Conservation (phyloP, 2,113 vertebrate species). For the Xenopus borealis region DNA sequence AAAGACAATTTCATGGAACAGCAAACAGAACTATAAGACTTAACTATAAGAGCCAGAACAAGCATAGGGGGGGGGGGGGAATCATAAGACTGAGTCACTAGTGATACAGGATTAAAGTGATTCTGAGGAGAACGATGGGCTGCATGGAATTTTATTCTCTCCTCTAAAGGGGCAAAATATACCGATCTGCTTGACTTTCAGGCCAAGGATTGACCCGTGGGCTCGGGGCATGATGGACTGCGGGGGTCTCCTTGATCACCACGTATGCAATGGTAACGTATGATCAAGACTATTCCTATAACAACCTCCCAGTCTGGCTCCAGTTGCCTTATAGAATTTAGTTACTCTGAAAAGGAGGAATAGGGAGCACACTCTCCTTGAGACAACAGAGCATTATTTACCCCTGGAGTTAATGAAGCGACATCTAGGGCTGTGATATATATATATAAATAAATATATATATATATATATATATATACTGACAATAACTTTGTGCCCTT, state of each 20-base stretch:
- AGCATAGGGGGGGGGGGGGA: background rate
- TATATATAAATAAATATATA: no score
- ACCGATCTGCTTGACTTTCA: background rate
- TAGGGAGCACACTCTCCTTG: no score
- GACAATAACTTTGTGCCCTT: no score
- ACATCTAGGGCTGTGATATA: no score
- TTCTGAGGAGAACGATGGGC: background rate
- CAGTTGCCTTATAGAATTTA: no score
- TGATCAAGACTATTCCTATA: background rate
- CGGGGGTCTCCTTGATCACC: constrained; percentile 29
- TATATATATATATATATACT: no score
- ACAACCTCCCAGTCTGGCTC: no score
- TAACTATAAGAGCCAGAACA: background rate
- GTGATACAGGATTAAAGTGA: background rate
- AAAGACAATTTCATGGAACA: background rate
- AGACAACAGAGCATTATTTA: no score
- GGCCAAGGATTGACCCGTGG: background rate
- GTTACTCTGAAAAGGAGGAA: no score
- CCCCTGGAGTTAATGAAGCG: no score
- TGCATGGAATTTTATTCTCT: background rate
- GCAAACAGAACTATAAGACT: background rate
- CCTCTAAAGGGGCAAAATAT: background rate
- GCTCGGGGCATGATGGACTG: constrained; percentile 10
- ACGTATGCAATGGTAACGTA: constrained; percentile 34
- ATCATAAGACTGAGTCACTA: background rate